A percentile compares a stretch with the other conserved stretches of the same genome.
Evolutionary conservation across 2,113 vertebrate genomes (phyloP).

Genomic region (Ramphastos sulfuratus): DNA sequence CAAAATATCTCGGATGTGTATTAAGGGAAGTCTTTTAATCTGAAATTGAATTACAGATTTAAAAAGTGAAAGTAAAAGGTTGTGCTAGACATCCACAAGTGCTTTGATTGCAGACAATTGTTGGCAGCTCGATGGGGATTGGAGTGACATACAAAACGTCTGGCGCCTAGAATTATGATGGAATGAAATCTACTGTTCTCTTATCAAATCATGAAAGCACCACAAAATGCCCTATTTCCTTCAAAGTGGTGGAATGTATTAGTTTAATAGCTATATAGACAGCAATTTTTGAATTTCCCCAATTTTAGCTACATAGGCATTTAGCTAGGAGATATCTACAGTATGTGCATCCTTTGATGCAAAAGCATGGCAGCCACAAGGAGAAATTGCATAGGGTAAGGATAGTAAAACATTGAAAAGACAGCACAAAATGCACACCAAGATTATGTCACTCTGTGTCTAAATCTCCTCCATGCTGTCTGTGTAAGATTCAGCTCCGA

Average conservation of each 20-base stretch:
- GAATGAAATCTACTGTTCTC: neutral
- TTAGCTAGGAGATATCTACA: neutral
- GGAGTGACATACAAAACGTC: neutral
- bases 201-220: constrained; percentile 25
- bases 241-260: neutral
- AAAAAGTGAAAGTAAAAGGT: neutral
- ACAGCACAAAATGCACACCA: neutral
- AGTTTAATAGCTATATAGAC: neutral
- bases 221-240: neutral
- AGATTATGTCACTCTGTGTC: neutral
- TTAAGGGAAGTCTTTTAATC: neutral
- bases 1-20: neutral
- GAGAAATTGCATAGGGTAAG: neutral
- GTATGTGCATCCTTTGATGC: neutral
- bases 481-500: neutral
- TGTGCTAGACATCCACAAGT: constrained; percentile 1
- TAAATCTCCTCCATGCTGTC: constrained; percentile 20
- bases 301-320: neutral
- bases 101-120: constrained; percentile 31
- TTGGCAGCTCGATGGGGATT: neutral
- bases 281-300: neutral
- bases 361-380: neutral
- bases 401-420: constrained; percentile 1
- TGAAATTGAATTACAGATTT: constrained; percentile 43
- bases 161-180: neutral